Evolutionary conservation across 2,113 vertebrate genomes (phyloP).

Genomic region (Grammomys surdaster): DNA sequence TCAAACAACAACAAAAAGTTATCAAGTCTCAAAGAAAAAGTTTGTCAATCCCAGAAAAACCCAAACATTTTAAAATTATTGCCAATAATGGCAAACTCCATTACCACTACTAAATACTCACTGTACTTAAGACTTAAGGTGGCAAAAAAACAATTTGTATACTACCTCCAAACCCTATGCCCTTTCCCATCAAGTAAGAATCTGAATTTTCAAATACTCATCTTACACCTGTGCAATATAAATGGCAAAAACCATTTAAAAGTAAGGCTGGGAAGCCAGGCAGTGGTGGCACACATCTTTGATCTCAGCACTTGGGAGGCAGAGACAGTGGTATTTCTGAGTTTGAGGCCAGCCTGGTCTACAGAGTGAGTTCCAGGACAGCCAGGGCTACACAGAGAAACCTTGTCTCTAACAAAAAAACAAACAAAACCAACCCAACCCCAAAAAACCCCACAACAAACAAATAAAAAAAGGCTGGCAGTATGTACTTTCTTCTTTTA

Average conservation of each 20-base stretch:
- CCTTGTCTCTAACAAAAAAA: too few species aligned
- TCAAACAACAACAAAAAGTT: not conserved
- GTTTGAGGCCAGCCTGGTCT: too few species aligned
- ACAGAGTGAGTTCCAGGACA: too few species aligned
- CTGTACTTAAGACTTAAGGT: not conserved
- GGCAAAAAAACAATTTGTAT: not conserved
- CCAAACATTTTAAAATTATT: not conserved
- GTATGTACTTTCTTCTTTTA: not conserved
- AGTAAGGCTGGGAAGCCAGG: not conserved
- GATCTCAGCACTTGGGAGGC: too few species aligned
- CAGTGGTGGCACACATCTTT: too few species aligned
- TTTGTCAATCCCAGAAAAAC: not conserved
- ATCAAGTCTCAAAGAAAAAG: not conserved
- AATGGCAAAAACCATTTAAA: not conserved
- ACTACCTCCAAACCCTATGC: not conserved
- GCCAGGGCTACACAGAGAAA: too few species aligned
- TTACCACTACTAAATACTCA: not conserved
- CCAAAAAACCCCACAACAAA: too few species aligned
- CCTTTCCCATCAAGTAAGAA: not conserved
- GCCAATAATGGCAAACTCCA: not conserved
- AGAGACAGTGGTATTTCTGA: too few species aligned
- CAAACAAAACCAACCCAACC: too few species aligned
- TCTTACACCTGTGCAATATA: not conserved
- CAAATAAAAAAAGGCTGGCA: too few species aligned
- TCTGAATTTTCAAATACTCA: not conserved